Base-by-base conservation (phyloP, 2,888 invertebrate genomes). In the Portevinia maculata region DNA sequence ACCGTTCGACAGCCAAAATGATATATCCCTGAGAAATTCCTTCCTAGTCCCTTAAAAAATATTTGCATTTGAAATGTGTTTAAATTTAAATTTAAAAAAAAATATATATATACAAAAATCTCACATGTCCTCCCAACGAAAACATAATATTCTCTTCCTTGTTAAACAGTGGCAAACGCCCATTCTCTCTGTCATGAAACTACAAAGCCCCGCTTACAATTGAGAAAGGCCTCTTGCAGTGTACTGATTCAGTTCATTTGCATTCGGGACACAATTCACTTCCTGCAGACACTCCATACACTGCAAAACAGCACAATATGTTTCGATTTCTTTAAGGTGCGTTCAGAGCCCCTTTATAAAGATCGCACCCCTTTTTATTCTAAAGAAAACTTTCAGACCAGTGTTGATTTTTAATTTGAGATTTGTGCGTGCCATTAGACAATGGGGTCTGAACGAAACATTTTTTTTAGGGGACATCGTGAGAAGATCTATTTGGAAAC, bases 361-460 rank as follows among this genome's bases (percentile, higher is more conserved):
- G 34, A 24, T 34, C 32, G 39, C 34, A 55, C 55, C 62, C 75
- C 69, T 57, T 57, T 60, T 69, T 37, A 15, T 41, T 15, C 3
- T 7, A 11, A 15, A 34, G 37, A 34, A 39, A 53, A 32, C 13
- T 46, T 44, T 59, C 41, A 32, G 46, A 50, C 32, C 41, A 34
- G 64, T 62, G 64, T 64, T 69, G 79, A 69, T 70, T 79, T 79
- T 70, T 64, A 79, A 79, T 75, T 79, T 57, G 30, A 62, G 48
- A 74, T 62, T 37, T 46, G 74, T 81, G 64, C 79, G 79, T 81
- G 79, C 79, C 69, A 57, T 37, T 37, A 75, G 75, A 79, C 79
- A 79, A 79, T 55, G 50, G 75, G 28, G 39, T 62, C 48, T 32
- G 46, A 39, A 52, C 32, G 55, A 15, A n/a, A 39, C 19, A 34